Evolutionary conservation across 2,888 invertebrate species (phyloP), one percentile per base, ranked within the genome.

Genomic region (Steinernema scapterisci): DNA sequence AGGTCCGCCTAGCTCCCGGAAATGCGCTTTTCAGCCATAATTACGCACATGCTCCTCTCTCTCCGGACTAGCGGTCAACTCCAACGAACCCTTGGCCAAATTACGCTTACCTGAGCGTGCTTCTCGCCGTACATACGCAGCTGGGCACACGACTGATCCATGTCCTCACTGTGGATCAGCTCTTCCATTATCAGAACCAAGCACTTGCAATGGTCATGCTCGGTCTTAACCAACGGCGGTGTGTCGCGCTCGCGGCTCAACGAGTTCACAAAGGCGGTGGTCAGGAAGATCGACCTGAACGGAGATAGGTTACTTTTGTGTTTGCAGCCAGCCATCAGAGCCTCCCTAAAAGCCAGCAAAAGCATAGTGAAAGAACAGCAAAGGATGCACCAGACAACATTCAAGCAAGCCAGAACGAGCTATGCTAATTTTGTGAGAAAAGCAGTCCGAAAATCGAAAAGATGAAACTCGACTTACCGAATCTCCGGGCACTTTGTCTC

Each of bases 201-300:
- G 73, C 81, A 81, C 73, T 80, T 80, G 75, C 80, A 82, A 51
- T 82, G 82, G 70, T 82, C 82, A 45, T 80, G 76, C 70, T 82
- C 82, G 0, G 82, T 82, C 52, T 80, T 82, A 0, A 82, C 82
- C 1, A 79, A 73, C 1, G 79, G 78, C n/a, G 82, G 80, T 0
- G 80, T 77, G 7, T 75, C 73, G 21, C 79, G 71, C 73, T 79
- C 82, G 45, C 79, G 76, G 27, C 79, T 79, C 73, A 80, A 72
- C n/a, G 80, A 82, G 75, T 80, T 81, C n/a, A 81, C 81, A 43
- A 80, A 80, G 0, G 80, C 82, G 6, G 80, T 82, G 11, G 80
- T 82, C 19, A 81, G 73, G 74, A 81, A 81, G 19, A 81, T 82
- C 9, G 80, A 82, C 56, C 82, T 82, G 75, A 71, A 46, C 45